These are phyloP conservation scores for Oryzias woworae DNA, from an alignment of 2,113 vertebrate genomes.

Conservation along the genomic window DNA sequence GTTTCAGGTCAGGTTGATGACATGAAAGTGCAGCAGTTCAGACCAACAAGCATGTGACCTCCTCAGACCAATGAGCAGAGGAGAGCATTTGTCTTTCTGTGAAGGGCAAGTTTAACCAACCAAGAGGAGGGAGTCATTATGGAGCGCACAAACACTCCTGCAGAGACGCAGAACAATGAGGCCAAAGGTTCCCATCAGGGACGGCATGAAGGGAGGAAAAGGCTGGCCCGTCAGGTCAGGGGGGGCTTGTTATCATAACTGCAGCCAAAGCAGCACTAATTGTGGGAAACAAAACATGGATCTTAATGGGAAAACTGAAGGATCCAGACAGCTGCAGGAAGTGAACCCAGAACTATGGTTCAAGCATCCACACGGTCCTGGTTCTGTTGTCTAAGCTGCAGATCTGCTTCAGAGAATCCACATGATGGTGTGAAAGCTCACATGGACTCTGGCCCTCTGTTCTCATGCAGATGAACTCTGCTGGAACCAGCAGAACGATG, in stretches of 20 bases:
- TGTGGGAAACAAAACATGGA: conserved; percentile 43
- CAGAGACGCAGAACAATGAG: conserved; percentile 48
- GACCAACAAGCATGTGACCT: conserved; percentile 1
- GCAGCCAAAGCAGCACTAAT: conserved; percentile 40
- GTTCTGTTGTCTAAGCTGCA: too few species aligned
- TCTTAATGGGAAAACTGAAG: conserved; percentile 12
- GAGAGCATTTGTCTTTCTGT: background rate
- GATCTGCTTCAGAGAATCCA: too few species aligned
- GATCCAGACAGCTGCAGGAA: conserved; percentile 8
- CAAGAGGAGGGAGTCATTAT: conserved; percentile 3
- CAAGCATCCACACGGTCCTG: too few species aligned
- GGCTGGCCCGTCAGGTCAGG: conserved; percentile 37
- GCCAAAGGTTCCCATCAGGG: conserved; percentile 48
- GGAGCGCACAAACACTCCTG: conserved; percentile 22
- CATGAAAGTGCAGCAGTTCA: background rate
- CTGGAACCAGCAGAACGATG: too few species aligned
- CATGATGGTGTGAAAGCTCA: too few species aligned
- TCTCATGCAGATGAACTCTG: too few species aligned
- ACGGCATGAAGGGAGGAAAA: conserved; percentile 48
- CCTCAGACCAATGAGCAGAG: conserved; percentile 9
- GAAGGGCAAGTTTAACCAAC: conserved; percentile 45
- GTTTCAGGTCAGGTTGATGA: conserved; percentile 1
- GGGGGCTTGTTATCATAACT: conserved; percentile 57
- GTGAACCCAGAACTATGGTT: fast-evolving
- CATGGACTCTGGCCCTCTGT: too few species aligned